A percentile compares a stretch with the other conserved stretches of the same genome.
Evolutionary conservation across 1,140 invertebrate genomes (phyloP).

Genomic region (Eciton burchellii): DNA sequence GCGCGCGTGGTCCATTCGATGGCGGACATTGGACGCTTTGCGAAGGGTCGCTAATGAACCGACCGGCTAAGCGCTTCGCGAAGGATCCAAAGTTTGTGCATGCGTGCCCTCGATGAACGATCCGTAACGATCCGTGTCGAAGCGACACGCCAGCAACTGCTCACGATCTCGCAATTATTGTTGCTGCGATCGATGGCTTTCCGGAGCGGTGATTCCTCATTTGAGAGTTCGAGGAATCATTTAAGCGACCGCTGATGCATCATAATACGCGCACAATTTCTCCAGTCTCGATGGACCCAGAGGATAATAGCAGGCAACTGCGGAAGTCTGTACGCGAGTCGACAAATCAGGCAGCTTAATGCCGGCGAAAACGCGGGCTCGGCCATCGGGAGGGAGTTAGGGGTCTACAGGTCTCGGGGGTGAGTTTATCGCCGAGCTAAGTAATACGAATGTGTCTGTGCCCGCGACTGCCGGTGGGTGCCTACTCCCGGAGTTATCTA

Average conservation of each 20-base stretch:
- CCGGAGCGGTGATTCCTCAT: neutral
- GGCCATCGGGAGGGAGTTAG: conserved; percentile 71
- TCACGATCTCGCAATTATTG: neutral
- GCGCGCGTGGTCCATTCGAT: conserved; percentile 65
- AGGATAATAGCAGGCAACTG: conserved; percentile 67
- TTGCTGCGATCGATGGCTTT: neutral
- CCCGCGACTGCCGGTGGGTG: conserved; percentile 73
- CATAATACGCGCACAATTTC: neutral
- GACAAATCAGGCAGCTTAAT: conserved; percentile 80
- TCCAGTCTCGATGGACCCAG: conserved; percentile 54
- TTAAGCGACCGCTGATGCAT: neutral
- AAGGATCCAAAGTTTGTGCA: neutral
- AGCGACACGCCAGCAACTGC: no score
- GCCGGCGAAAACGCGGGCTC: conserved; percentile 74
- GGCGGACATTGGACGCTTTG: conserved; percentile 63
- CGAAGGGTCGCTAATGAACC: conserved; percentile 72
- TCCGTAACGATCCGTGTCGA: neutral
- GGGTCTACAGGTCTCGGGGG: conserved; percentile 79
- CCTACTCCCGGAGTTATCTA: conserved; percentile 76
- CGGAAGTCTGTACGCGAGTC: conserved; percentile 69
- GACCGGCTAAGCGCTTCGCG: conserved; percentile 27
- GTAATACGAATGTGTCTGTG: conserved; percentile 83
- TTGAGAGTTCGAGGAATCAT: neutral
- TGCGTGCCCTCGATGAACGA: conserved; percentile 6
- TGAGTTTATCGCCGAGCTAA: conserved; percentile 82